Conservation (phyloP, 2,113 vertebrate species). For the Apodemus speciosus region DNA sequence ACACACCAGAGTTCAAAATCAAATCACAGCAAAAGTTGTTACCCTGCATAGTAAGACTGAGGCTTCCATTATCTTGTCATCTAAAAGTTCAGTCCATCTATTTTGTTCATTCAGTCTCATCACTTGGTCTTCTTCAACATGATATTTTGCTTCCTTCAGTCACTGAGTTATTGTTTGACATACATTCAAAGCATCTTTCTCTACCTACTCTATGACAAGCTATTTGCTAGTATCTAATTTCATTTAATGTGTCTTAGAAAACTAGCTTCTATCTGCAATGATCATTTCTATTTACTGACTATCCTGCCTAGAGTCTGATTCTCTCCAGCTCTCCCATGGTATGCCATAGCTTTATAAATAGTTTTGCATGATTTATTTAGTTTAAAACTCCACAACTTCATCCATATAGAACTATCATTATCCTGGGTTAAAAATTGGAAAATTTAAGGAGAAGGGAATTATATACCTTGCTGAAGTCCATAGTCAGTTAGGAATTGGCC, state of each 20-base stretch:
- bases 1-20: not conserved
- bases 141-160: not conserved
- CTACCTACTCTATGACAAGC: not conserved
- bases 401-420: constrained; percentile 38
- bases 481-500: constrained; percentile 26
- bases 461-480: constrained; percentile 32
- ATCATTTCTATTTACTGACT: not conserved
- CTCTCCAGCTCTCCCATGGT: not conserved
- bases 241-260: not conserved
- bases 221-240: not conserved
- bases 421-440: constrained; percentile 27
- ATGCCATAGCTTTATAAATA: not conserved
- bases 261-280: not conserved
- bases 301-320: not conserved
- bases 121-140: not conserved
- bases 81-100: not conserved
- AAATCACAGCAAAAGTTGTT: not conserved
- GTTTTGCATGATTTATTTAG: constrained; percentile 9
- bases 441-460: constrained; percentile 15
- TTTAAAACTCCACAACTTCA: not conserved
- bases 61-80: not conserved
- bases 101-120: not conserved
- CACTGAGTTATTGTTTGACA: not conserved
- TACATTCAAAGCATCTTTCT: not conserved
- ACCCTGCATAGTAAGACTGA: not conserved